Conservation (phyloP, 2,113 vertebrate species). For the Toxostoma redivivum region DNA sequence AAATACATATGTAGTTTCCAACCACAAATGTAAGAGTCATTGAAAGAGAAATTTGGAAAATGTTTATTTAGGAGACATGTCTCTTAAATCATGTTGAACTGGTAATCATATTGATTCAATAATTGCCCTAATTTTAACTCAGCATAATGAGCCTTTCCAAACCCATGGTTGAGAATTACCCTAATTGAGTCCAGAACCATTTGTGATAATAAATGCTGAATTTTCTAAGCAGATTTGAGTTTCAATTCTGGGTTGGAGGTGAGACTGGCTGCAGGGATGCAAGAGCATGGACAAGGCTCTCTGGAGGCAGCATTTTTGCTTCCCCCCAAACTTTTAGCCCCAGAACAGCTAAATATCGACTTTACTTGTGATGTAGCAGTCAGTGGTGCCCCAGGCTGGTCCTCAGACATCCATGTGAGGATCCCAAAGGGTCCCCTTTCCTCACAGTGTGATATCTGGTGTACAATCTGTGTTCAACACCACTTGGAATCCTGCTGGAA, state of each 20-base stretch:
- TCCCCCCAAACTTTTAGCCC: background rate
- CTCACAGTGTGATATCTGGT: background rate
- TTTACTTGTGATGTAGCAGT: background rate
- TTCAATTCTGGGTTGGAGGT: background rate
- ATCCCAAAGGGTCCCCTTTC: background rate
- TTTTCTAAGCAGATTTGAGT: background rate
- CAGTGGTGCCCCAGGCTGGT: background rate
- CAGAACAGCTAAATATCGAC: background rate
- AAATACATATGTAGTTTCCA: conserved; percentile 5
- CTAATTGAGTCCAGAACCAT: background rate
- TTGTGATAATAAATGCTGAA: background rate
- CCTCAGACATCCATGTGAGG: background rate
- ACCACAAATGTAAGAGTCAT: background rate
- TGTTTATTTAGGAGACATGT: background rate
- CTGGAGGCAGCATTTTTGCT: background rate
- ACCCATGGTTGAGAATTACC: background rate
- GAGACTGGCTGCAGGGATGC: background rate
- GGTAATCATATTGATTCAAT: background rate
- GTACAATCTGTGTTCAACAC: background rate
- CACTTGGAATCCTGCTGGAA: background rate
- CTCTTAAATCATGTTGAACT: background rate
- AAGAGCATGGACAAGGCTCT: background rate
- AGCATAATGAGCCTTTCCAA: background rate
- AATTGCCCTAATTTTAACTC: conserved; percentile 6
- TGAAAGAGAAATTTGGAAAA: background rate